phyloP scores from a whole-genome alignment of 2,797 vertebrate genomes.

The Sciurus vulgaris region DNA sequence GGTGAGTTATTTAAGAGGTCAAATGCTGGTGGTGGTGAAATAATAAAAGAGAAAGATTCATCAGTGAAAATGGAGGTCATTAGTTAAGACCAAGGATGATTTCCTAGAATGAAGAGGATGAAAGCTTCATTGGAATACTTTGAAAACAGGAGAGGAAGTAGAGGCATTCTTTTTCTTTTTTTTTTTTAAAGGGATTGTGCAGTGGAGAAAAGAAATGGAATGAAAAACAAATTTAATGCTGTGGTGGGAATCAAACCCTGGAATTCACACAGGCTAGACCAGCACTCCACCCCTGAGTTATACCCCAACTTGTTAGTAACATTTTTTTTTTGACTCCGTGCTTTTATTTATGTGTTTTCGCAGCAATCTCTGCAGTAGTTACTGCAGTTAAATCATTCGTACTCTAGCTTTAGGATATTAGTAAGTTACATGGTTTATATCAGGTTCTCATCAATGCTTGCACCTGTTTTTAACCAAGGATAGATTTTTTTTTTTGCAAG shows the following conservation, averaged over 20 bases:
- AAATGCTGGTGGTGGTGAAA: background rate
- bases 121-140: background rate
- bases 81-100: background rate
- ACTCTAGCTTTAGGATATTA: background rate
- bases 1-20: background rate
- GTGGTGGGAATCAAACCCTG: too few species aligned
- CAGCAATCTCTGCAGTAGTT: background rate
- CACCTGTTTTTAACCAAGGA: background rate
- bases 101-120: background rate
- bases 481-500: background rate
- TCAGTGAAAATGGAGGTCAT: background rate
- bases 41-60: background rate
- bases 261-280: background rate
- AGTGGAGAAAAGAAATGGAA: background rate
- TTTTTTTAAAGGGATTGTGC: background rate
- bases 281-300: background rate
- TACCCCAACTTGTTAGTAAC: background rate
- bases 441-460: background rate
- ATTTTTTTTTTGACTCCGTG: slow-evolving; percentile 25
- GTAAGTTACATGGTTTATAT: background rate
- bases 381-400: background rate
- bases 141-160: background rate
- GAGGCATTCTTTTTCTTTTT: background rate
- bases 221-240: background rate
- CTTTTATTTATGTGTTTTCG: background rate